phyloP scores from a whole-genome alignment of 2,797 vertebrate genomes.

The Taenioides sp. region DNA sequence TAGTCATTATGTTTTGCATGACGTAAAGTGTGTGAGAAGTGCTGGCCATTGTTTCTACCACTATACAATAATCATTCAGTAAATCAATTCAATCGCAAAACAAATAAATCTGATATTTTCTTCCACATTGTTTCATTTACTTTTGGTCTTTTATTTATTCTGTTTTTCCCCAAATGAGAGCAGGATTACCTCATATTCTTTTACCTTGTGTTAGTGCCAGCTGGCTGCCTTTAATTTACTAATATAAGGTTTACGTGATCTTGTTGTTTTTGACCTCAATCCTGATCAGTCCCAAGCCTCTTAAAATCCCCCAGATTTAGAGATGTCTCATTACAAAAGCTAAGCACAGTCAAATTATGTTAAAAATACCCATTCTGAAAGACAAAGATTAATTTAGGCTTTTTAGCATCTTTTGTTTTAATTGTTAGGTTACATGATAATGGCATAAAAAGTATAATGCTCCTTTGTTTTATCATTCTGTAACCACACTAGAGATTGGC shows the following conservation, averaged over 20 bases:
- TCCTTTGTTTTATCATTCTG: not conserved
- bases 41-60: constrained; percentile 46
- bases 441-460: no score
- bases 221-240: constrained; percentile 62
- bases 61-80: constrained; percentile 20
- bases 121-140: constrained; percentile 1
- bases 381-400: not conserved
- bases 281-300: constrained; percentile 59
- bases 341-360: constrained; percentile 29
- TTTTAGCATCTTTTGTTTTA: not conserved
- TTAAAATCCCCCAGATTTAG: constrained; percentile 63
- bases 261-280: constrained; percentile 70
- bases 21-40: constrained; percentile 32
- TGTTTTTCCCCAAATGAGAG: constrained; percentile 1
- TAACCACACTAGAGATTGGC: not conserved
- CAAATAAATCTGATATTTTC: constrained; percentile 51
- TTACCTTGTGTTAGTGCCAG: constrained; percentile 47
- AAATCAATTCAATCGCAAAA: constrained; percentile 34
- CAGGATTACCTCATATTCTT: constrained; percentile 53
- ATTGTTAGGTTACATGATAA: not conserved
- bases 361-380: not conserved
- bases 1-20: constrained; percentile 42
- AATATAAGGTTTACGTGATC: constrained; percentile 59
- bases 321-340: constrained; percentile 50
- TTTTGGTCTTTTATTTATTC: no score